phyloP scores from a whole-genome alignment of 1,140 invertebrate species.

The Listronotus oregonensis region DNA sequence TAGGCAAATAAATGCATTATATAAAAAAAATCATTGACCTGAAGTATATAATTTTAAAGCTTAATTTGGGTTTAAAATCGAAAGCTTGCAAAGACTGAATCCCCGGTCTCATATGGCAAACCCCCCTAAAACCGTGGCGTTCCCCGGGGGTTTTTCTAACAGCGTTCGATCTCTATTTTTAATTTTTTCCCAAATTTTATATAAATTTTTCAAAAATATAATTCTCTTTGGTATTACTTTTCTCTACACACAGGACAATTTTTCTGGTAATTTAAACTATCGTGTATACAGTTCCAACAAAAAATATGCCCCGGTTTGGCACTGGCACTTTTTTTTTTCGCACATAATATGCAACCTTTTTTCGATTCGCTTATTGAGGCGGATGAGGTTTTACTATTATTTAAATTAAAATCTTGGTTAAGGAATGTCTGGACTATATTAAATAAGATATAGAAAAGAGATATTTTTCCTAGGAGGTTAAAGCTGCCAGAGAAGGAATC shows the following conservation, averaged over 20 bases:
- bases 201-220: slow-evolving; percentile 53
- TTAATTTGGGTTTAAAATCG: too few relatives aligned
- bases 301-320: slow-evolving; percentile 85
- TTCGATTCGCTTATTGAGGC: slow-evolving; percentile 37
- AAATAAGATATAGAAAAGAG: slow-evolving; percentile 65
- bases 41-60: too few relatives aligned
- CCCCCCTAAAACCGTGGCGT: too few relatives aligned
- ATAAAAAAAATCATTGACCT: too few relatives aligned
- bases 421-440: slow-evolving; percentile 58
- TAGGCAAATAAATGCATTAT: too few relatives aligned
- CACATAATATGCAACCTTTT: slow-evolving; percentile 76
- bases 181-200: too few relatives aligned
- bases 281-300: slow-evolving; percentile 76
- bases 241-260: slow-evolving; percentile 52
- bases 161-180: too few relatives aligned
- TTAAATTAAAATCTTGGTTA: slow-evolving; percentile 46
- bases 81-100: too few relatives aligned
- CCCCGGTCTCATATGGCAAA: too few relatives aligned
- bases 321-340: slow-evolving; percentile 70
- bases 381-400: slow-evolving; percentile 10
- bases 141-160: too few relatives aligned
- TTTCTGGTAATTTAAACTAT: slow-evolving; percentile 50
- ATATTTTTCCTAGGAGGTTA: slow-evolving; percentile 66
- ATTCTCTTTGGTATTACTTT: slow-evolving; percentile 48
- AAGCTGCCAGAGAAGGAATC: slow-evolving; percentile 56